A percentile compares a stretch with the other conserved stretches of the same genome.
Conservation (phyloP, 2,113 vertebrate genomes). For the Urocynchramus pylzowi region DNA sequence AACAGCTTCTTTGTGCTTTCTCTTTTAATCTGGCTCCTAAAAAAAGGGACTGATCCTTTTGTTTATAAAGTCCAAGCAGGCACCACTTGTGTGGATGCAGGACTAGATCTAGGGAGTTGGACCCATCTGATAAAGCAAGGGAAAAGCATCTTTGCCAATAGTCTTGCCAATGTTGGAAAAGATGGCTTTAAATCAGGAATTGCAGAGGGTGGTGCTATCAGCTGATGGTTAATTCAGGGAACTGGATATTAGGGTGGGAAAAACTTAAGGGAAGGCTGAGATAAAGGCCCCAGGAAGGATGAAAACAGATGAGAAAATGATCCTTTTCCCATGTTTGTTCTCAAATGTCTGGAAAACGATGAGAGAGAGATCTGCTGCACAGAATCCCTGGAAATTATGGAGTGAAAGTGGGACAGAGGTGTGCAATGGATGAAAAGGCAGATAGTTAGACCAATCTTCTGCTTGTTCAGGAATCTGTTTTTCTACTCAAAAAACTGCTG, state of each 20-base stretch:
- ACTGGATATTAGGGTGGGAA: not conserved
- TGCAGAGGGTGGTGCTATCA: not conserved
- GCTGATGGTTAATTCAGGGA: not conserved
- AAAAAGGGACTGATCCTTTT: not conserved
- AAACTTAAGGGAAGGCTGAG: not conserved
- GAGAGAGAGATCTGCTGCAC: not conserved
- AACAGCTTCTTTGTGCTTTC: not conserved
- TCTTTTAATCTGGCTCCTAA: not conserved
- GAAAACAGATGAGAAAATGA: not conserved
- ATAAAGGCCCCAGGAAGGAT: not conserved
- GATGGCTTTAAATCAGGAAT: not conserved
- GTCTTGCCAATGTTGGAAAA: not conserved
- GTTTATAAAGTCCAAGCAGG: not conserved
- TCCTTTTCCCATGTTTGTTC: rapidly evolving
- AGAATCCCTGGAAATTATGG: not conserved
- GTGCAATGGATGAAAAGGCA: not conserved
- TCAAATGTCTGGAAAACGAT: not conserved
- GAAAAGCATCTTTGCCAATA: not conserved
- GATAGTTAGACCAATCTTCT: not conserved
- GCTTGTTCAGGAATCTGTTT: not conserved
- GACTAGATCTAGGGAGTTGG: rapidly evolving
- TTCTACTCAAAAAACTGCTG: not conserved
- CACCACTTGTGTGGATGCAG: rapidly evolving
- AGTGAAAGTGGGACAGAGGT: not conserved
- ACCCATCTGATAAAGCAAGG: not conserved